A percentile compares a stretch with the other conserved stretches of the same genome.
phyloP scores from a whole-genome alignment of 92 coral and sea anemone species.

The Montipora capitata region DNA sequence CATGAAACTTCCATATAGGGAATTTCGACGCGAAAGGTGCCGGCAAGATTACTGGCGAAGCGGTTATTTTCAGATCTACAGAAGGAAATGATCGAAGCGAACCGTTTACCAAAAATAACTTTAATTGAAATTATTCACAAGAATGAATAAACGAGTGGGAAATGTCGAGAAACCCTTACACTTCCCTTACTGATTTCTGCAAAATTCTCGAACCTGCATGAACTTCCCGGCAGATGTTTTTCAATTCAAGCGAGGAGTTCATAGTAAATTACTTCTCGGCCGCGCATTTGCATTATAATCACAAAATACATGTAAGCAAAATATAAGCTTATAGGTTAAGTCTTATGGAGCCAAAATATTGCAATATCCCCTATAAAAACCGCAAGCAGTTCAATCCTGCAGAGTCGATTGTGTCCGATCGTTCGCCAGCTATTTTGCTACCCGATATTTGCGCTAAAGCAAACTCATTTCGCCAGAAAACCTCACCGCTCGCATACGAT shows the following conservation, averaged over 20 bases:
- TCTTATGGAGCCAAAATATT: neutral
- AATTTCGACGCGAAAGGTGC: neutral
- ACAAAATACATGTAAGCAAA: neutral
- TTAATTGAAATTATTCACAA: neutral
- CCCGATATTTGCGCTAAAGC: conserved; percentile 31
- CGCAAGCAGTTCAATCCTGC: neutral
- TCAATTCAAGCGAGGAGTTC: neutral
- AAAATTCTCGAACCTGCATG: neutral
- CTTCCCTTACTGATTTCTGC: too few relatives aligned
- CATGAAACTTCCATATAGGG: neutral
- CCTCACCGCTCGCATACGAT: too few relatives aligned
- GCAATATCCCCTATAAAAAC: neutral
- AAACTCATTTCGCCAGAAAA: neutral
- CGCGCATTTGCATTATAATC: neutral
- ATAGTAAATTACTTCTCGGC: neutral
- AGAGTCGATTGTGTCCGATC: neutral
- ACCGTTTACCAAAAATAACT: neutral
- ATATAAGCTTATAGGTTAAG: neutral
- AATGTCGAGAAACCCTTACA: neutral
- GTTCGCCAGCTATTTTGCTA: neutral
- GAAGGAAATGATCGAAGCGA: conserved; percentile 8
- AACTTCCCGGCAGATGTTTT: conserved; percentile 10
- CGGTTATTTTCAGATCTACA: neutral
- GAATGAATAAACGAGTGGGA: neutral
- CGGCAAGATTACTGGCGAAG: neutral